Conservation (phyloP, 2,113 vertebrate genomes). For the Epinephelus fuscoguttatus region DNA sequence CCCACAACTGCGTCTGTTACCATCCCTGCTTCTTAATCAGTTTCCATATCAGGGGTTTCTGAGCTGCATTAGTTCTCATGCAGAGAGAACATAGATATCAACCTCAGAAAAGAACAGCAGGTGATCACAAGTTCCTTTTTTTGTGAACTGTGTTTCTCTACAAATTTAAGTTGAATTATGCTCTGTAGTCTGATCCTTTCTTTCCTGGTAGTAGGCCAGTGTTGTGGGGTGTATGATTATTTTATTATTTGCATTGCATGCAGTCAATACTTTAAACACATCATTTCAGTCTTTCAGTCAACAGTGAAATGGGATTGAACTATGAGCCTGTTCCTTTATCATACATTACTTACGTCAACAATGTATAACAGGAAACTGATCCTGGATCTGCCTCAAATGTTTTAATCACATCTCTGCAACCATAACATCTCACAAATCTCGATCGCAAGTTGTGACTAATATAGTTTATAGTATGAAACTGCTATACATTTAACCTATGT, state of each 20-base stretch:
- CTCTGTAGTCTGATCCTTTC: not conserved
- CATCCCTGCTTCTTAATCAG: not conserved
- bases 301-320: not conserved
- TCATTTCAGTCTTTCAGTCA: not conserved
- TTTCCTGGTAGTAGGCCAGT: not conserved
- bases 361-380: too few relatives aligned
- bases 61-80: not conserved
- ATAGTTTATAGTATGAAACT: not conserved
- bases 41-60: not conserved
- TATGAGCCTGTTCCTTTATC: too few relatives aligned
- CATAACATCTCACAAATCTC: too few relatives aligned
- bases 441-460: too few relatives aligned
- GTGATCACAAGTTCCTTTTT: not conserved
- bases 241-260: not conserved
- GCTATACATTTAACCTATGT: not conserved
- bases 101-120: too few relatives aligned
- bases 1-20: not conserved
- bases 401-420: too few relatives aligned
- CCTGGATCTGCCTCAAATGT: too few relatives aligned
- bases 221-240: not conserved
- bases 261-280: not conserved
- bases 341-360: too few relatives aligned
- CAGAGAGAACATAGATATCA: not conserved
- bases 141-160: not conserved
- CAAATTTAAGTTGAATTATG: not conserved